phyloP scores from a whole-genome alignment of 2,113 vertebrate genomes.

The Natator depressus region DNA sequence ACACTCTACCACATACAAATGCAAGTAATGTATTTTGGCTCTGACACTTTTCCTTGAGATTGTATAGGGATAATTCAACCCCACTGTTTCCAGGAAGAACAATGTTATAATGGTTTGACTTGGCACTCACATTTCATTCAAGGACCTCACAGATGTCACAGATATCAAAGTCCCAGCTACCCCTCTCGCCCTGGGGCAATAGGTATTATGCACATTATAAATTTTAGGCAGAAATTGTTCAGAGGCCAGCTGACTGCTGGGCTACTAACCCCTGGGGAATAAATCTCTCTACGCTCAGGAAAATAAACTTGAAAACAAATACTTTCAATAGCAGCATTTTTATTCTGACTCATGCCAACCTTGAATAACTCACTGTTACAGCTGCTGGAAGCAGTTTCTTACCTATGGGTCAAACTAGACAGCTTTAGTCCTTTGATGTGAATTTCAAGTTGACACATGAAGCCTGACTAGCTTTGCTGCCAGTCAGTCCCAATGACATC shows the following conservation, averaged over 20 bases:
- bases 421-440: constrained; percentile 32
- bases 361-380: neutral
- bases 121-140: neutral
- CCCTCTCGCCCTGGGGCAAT: neutral
- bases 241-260: neutral
- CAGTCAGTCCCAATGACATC: constrained; percentile 19
- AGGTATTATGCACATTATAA: neutral
- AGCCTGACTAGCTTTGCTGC: constrained; percentile 10
- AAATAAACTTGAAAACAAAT: constrained; percentile 1
- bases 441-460: constrained; percentile 39
- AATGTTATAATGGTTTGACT: neutral
- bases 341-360: constrained; percentile 25
- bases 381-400: constrained; percentile 7
- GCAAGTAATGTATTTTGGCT: neutral
- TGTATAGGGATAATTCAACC: neutral
- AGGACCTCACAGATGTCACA: neutral
- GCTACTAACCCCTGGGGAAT: neutral
- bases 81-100: neutral
- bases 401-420: neutral
- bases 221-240: neutral
- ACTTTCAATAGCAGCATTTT: constrained; percentile 3
- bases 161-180: neutral
- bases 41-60: neutral
- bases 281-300: neutral
- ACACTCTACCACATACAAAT: neutral